Base-by-base conservation (phyloP, 2,797 vertebrate genomes). In the Alcedo quadribrachys region DNA sequence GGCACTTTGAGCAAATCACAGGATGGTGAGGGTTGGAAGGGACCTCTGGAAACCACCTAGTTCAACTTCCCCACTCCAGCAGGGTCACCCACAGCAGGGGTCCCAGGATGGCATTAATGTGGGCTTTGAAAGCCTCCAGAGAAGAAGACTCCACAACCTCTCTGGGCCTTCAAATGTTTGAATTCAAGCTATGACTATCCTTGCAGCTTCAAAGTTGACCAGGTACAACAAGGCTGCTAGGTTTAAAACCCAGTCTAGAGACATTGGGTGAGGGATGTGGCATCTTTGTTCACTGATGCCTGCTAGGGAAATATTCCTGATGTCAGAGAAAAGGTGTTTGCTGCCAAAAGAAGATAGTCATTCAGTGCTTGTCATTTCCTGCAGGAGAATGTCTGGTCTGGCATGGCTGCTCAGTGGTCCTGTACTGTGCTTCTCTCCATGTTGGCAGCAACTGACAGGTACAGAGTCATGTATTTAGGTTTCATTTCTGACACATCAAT, bases 391-490 rank as follows among this genome's bases (percentile, higher is more conserved):
- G 1, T 19, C 27, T 55, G 27, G 63, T n/a, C n/a, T n/a, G 43
- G 22, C 27, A 5, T 12, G n/a, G 53, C 30, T 33, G 9, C 33
- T 48, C 21, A 17, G 35, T 35, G 25, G 18, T 15, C 30, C 35
- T 68, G 25, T 32, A 58, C 32, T 0, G 0, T 25, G 4, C 2
- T 0, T 11, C n/a, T 45, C 24, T 60, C 61, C 27, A 9, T 0
- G 3, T 18, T 2, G 0, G 40, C 67, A 74, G 45, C 1, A 5
- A 35, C 40, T 24, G 20, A 27, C 33, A 24, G n/a, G 27, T 37
- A 63, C 8, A 3, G 10, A 58, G 17, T 10, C n/a, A 12, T 1
- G 14, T 8, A 30, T 40, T 67, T 8, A 27, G 2, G 4, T 37
- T 60, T 63, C 66, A 65, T 57, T 78, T 75, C 33, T 81, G 60